Conservation (phyloP, 2,888 invertebrate species). For the Hemithea aestivaria region DNA sequence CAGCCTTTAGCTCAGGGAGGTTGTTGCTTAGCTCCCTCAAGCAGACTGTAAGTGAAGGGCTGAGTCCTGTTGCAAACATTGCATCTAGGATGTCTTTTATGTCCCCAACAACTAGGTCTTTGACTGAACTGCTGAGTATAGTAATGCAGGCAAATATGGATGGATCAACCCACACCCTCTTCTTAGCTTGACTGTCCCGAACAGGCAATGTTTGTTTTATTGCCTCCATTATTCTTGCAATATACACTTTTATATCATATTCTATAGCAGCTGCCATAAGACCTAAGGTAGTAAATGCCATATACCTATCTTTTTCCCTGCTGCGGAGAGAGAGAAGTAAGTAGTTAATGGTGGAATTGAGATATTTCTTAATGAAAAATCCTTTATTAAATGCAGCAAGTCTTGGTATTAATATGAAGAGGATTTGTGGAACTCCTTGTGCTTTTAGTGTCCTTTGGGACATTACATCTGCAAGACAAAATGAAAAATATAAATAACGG, state of each 20-base stretch:
- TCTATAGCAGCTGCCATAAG: conserved; percentile 94
- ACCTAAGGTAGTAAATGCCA: conserved; percentile 94
- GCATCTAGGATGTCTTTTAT: conserved; percentile 92
- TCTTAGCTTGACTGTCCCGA: conserved; percentile 87
- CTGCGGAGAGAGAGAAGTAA: conserved; percentile 87
- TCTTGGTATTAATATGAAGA: conserved; percentile 92
- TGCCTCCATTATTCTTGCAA: conserved; percentile 91
- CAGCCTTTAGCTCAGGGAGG: conserved; percentile 91
- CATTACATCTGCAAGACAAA: conserved; percentile 82
- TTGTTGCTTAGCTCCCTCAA: conserved; percentile 93
- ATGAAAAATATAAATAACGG: no score
- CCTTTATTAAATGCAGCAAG: conserved; percentile 95
- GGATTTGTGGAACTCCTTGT: conserved; percentile 90
- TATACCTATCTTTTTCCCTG: conserved; percentile 90
- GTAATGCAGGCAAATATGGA: conserved; percentile 96
- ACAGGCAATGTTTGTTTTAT: conserved; percentile 88
- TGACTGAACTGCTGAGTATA: conserved; percentile 92
- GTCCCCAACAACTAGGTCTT: conserved; percentile 86
- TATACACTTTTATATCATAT: conserved; percentile 86
- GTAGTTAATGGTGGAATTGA: conserved; percentile 87
- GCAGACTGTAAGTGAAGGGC: conserved; percentile 93
- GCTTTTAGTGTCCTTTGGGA: conserved; percentile 87
- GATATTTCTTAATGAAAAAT: conserved; percentile 86
- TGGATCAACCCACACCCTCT: conserved; percentile 87
- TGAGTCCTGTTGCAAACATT: conserved; percentile 95